Percentiles rank a stretch among this genome's conserved stretches.
These are phyloP conservation scores for Oligia latruncula DNA, from an alignment of 2,888 invertebrate species.

Conservation along the genomic window DNA sequence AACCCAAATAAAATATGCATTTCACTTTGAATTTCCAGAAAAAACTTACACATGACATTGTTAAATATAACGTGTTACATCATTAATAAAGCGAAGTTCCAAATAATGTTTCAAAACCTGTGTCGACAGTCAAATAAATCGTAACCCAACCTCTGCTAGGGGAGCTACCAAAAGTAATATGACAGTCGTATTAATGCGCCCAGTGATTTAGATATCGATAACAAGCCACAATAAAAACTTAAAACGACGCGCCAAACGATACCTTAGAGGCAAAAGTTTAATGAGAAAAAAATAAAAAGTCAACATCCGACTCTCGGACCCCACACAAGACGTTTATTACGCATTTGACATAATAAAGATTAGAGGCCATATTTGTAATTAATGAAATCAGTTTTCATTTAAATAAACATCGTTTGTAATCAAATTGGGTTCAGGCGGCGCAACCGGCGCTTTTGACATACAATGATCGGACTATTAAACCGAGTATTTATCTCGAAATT, in stretches of 20 bases:
- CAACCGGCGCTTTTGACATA: slow-evolving; percentile 80
- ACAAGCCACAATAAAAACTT: slow-evolving; percentile 80
- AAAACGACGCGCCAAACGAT: slow-evolving; percentile 77
- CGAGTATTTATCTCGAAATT: slow-evolving; percentile 71
- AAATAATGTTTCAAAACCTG: slow-evolving; percentile 63
- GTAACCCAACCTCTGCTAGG: slow-evolving; percentile 69
- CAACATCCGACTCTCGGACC: slow-evolving; percentile 67
- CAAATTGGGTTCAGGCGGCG: slow-evolving; percentile 73
- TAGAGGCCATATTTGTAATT: slow-evolving; percentile 84
- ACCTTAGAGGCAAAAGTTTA: slow-evolving; percentile 72
- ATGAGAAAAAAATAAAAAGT: slow-evolving; percentile 73
- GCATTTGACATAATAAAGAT: slow-evolving; percentile 84
- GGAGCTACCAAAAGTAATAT: slow-evolving; percentile 79
- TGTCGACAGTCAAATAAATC: slow-evolving; percentile 65
- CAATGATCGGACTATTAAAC: slow-evolving; percentile 75
- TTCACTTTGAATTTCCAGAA: slow-evolving; percentile 5
- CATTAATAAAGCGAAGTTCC: slow-evolving; percentile 68
- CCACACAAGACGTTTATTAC: slow-evolving; percentile 73
- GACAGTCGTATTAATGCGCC: slow-evolving; percentile 84
- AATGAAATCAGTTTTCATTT: slow-evolving; percentile 85
- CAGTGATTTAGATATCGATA: slow-evolving; percentile 85
- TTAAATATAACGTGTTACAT: slow-evolving; percentile 67
- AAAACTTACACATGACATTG: slow-evolving; percentile 25
- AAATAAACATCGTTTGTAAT: slow-evolving; percentile 77
- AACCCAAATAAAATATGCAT: slow-evolving; percentile 3